Conservation (phyloP, 2,113 vertebrate species). For the Microcebus jonahi region DNA sequence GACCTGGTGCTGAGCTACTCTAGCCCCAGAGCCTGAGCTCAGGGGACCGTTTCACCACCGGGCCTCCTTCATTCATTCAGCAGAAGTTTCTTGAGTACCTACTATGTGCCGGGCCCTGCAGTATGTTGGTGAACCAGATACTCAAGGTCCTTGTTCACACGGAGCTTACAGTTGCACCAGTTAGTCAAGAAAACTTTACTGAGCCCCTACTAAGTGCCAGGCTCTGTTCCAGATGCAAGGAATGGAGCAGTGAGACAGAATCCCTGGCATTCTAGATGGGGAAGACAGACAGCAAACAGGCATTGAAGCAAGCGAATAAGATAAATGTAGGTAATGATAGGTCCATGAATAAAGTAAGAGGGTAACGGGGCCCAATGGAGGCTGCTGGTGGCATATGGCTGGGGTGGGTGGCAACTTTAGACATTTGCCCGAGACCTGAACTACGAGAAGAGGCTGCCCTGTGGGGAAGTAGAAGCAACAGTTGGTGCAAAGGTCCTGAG, state of each 20-base stretch:
- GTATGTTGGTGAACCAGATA: too few relatives aligned
- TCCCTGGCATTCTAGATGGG: not conserved
- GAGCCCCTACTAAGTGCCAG: not conserved
- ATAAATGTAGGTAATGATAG: not conserved
- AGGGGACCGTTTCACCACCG: not conserved
- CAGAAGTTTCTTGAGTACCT: not conserved
- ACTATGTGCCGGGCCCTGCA: not conserved
- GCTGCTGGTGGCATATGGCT: not conserved
- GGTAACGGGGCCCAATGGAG: too few relatives aligned
- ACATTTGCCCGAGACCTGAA: not conserved
- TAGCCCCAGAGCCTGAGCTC: not conserved
- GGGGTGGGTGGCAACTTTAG: not conserved
- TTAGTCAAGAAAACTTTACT: not conserved
- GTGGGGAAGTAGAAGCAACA: not conserved
- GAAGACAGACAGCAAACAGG: not conserved
- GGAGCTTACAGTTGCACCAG: not conserved
- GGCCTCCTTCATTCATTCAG: not conserved
- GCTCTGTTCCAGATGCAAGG: not conserved
- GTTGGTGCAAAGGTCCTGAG: not conserved
- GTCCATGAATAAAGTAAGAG: not conserved
- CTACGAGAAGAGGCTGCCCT: not conserved
- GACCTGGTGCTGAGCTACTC: not conserved
- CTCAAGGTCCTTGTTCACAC: not conserved
- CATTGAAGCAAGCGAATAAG: not conserved
- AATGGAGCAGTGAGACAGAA: not conserved